phyloP scores from a whole-genome alignment of 2,113 vertebrate genomes.

The Prunella himalayana region DNA sequence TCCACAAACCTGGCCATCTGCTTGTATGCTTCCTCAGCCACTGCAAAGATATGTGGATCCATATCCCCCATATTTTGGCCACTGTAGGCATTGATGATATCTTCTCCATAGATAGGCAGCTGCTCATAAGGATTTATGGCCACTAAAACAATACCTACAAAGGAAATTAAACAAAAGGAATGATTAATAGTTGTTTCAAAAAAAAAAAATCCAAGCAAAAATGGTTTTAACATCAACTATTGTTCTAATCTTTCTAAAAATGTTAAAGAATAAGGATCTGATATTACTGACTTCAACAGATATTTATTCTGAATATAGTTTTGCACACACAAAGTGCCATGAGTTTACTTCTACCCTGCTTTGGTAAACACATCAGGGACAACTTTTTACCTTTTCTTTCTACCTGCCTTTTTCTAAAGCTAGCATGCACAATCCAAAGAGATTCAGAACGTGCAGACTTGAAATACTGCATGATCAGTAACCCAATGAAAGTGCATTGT shows the following conservation, averaged over 20 bases:
- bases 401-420: background rate
- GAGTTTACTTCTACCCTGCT: background rate
- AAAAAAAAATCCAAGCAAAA: background rate
- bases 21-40: conserved; percentile 97
- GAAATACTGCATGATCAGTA: background rate
- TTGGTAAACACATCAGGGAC: background rate
- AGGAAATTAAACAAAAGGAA: background rate
- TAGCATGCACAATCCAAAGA: background rate
- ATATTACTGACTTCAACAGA: background rate
- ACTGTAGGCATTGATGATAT: conserved; percentile 98
- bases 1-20: conserved; percentile 96
- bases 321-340: background rate
- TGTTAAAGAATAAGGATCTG: background rate
- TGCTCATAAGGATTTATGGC: conserved; percentile 98
- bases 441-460: accelerated
- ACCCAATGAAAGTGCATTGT: accelerated
- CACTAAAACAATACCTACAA: conserved; percentile 92
- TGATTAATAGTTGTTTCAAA: background rate
- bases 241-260: background rate
- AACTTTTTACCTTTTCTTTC: background rate
- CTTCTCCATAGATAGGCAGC: conserved; percentile 93
- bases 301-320: background rate
- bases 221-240: background rate
- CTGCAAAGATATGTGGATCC: conserved; percentile 98
- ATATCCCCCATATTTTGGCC: conserved; percentile 99